Conservation (phyloP, 2,797 vertebrate genomes). For the Neopelma chrysocephalum region DNA sequence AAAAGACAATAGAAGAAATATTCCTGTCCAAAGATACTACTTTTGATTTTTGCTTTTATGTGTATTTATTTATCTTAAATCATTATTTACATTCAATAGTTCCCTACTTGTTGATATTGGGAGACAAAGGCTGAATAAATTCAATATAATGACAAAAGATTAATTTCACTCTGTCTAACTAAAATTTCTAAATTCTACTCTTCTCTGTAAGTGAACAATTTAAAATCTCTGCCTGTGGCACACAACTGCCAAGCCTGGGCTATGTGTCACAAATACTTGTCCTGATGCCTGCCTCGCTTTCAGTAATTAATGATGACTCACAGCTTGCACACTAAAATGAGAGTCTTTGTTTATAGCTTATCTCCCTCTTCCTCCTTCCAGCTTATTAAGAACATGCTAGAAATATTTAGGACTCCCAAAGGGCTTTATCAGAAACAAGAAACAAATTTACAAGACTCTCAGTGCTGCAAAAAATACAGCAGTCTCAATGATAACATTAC, state of each 20-base stretch:
- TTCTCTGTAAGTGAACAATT: slow-evolving; percentile 56
- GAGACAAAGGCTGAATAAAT: slow-evolving; percentile 28
- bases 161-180: slow-evolving; percentile 40
- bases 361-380: not conserved
- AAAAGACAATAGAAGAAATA: not conserved
- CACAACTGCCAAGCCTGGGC: not conserved
- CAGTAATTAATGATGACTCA: not conserved
- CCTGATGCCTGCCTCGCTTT: not conserved
- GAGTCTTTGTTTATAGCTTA: not conserved
- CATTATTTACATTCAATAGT: not conserved
- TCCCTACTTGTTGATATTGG: not conserved
- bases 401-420: slow-evolving; percentile 14
- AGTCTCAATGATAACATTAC: not conserved
- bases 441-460: not conserved
- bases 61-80: not conserved
- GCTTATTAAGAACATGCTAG: not conserved
- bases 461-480: not conserved
- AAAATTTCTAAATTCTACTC: slow-evolving; percentile 16
- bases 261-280: not conserved
- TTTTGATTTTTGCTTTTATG: not conserved
- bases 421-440: not conserved
- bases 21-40: not conserved
- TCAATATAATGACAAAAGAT: not conserved
- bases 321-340: slow-evolving; percentile 3
- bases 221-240: slow-evolving; percentile 16